Conservation (phyloP, 2,888 invertebrate species). For the Phragmatobia fuliginosa region DNA sequence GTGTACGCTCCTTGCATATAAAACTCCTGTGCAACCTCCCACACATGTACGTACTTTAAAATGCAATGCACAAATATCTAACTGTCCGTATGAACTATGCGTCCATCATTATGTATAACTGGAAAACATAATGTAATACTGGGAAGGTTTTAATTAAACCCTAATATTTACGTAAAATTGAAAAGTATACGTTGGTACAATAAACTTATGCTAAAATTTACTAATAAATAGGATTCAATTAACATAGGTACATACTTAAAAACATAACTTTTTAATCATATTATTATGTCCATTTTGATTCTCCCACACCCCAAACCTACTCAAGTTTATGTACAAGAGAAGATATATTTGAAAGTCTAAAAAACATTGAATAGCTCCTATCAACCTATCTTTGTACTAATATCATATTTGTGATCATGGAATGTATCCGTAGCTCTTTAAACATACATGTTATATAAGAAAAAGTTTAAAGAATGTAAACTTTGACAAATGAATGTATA, state of each 20-base stretch:
- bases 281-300: no score
- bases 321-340: neutral
- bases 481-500: no score
- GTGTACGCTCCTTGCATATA: slow-evolving; percentile 69
- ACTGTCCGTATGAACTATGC: slow-evolving; percentile 52
- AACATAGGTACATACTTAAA: no score
- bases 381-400: neutral
- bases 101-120: slow-evolving; percentile 16
- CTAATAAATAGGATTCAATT: neutral
- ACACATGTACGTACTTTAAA: slow-evolving; percentile 59
- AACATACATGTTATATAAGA: neutral
- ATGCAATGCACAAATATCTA: slow-evolving; percentile 73
- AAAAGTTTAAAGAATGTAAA: no score
- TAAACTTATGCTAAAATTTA: neutral
- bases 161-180: no score
- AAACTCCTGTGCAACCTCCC: slow-evolving; percentile 58
- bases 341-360: neutral
- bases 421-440: neutral
- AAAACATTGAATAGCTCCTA: neutral
- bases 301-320: neutral
- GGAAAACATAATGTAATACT: neutral
- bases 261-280: no score
- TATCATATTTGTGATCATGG: neutral
- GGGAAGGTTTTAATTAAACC: neutral
- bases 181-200: no score